Evolutionary conservation across 2,888 invertebrate species (phyloP).

Genomic region (Cerceris rybyensis): DNA sequence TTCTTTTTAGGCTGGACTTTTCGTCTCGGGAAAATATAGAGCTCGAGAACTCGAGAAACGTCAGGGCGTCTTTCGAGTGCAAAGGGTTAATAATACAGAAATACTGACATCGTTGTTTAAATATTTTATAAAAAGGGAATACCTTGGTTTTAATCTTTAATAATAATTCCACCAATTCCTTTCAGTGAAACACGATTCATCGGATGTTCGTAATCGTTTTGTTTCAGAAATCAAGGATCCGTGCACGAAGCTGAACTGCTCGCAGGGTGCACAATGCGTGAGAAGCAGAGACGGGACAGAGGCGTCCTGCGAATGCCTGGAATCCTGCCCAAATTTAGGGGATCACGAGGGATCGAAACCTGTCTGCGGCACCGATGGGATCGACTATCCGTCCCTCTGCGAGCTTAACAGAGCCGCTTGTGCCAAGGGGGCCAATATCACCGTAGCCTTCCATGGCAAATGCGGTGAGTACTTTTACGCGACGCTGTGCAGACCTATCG

Average conservation of each 20-base stretch:
- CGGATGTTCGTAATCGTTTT: slow-evolving; percentile 5
- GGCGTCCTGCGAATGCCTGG: slow-evolving; percentile 90
- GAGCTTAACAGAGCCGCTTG: slow-evolving; percentile 92
- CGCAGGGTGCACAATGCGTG: slow-evolving; percentile 85
- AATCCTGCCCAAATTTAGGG: slow-evolving; percentile 91
- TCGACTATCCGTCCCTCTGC: slow-evolving; percentile 93
- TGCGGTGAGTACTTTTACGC: slow-evolving; percentile 87
- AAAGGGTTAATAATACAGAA: no score
- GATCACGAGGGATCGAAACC: slow-evolving; percentile 91
- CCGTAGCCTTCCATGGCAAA: slow-evolving; percentile 91
- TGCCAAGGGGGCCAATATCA: slow-evolving; percentile 88
- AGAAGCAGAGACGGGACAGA: slow-evolving; percentile 86
- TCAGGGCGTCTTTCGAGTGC: no score
- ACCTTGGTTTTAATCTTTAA: no score
- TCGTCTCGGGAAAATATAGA: no score
- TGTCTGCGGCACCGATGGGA: slow-evolving; percentile 92
- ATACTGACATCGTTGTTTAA: no score
- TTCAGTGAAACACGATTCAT: no score
- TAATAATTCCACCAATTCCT: no score
- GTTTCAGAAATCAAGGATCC: slow-evolving; percentile 83
- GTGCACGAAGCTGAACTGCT: slow-evolving; percentile 84
- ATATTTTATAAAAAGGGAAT: no score
- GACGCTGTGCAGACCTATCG: not conserved
- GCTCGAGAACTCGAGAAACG: no score
- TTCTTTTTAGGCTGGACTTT: no score